phyloP scores from a whole-genome alignment of 1,140 invertebrate genomes.

The Diorhabda elongata region DNA sequence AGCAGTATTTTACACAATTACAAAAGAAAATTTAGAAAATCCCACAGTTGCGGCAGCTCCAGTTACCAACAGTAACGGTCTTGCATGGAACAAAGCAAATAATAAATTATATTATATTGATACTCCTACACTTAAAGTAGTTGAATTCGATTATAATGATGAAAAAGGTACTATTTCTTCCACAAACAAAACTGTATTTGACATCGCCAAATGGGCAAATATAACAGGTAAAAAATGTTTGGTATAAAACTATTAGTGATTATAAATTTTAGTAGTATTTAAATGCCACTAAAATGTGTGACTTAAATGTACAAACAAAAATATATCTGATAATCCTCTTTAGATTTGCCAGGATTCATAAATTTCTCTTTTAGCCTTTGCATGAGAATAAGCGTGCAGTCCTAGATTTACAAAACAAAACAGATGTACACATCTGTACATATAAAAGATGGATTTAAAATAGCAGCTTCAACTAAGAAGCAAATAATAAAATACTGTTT shows the following conservation, averaged over 20 bases:
- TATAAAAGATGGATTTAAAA: too few relatives aligned
- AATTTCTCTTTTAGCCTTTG: too few relatives aligned
- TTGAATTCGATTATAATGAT: slow-evolving; percentile 71
- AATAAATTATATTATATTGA: slow-evolving; percentile 76
- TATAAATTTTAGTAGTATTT: not conserved
- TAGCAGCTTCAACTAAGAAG: too few relatives aligned
- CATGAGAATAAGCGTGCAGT: too few relatives aligned
- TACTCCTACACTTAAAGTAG: slow-evolving; percentile 57
- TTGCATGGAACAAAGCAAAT: slow-evolving; percentile 70
- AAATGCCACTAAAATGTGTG: not conserved
- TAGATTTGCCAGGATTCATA: too few relatives aligned
- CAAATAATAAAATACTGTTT: too few relatives aligned
- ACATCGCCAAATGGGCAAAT: slow-evolving; percentile 28
- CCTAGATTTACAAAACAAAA: too few relatives aligned
- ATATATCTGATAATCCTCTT: not conserved
- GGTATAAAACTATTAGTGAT: slow-evolving; percentile 31
- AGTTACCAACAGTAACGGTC: slow-evolving; percentile 74
- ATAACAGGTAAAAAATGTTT: slow-evolving; percentile 14
- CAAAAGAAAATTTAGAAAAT: slow-evolving; percentile 46
- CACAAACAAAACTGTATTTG: slow-evolving; percentile 47
- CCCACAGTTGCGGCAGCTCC: slow-evolving; percentile 45
- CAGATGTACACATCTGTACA: too few relatives aligned
- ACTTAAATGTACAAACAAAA: not conserved
- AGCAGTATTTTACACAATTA: slow-evolving; percentile 58
- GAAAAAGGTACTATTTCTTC: slow-evolving; percentile 56